phyloP scores from a whole-genome alignment of 2,797 vertebrate species.

The Enteromius argenteus region DNA sequence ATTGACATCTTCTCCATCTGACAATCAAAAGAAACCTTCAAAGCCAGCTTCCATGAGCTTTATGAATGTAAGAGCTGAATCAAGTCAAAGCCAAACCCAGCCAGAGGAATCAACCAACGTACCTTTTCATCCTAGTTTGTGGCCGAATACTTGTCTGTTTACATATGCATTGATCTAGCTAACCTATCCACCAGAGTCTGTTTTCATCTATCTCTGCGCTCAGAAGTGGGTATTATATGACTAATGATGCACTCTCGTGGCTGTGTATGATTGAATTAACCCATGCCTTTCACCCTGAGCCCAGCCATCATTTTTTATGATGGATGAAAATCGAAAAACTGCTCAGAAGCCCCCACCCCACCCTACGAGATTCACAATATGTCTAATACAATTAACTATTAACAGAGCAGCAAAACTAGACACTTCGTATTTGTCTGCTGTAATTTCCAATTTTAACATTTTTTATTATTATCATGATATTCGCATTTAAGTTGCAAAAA shows the following conservation, averaged over 20 bases:
- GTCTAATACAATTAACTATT: slow-evolving; percentile 50
- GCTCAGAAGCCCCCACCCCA: slow-evolving; percentile 19
- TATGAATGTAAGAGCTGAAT: not conserved
- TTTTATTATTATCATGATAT: not conserved
- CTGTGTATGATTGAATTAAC: slow-evolving; percentile 58
- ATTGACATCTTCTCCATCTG: slow-evolving; percentile 14
- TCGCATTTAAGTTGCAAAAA: not conserved
- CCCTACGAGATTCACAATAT: slow-evolving; percentile 28
- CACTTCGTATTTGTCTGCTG: not conserved
- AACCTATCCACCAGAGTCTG: slow-evolving; percentile 29
- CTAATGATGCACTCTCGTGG: slow-evolving; percentile 54
- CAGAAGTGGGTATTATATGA: slow-evolving; percentile 38
- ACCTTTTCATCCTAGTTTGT: slow-evolving; percentile 25
- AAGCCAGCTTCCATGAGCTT: not conserved
- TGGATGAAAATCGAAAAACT: slow-evolving; percentile 43
- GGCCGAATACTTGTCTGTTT: slow-evolving; percentile 45
- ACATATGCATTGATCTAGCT: slow-evolving; percentile 36
- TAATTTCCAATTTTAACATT: not conserved
- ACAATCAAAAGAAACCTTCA: slow-evolving; percentile 39
- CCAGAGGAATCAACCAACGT: slow-evolving; percentile 14
- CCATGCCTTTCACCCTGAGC: slow-evolving; percentile 55
- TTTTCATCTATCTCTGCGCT: slow-evolving; percentile 9
- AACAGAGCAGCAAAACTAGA: slow-evolving; percentile 34
- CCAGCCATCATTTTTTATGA: slow-evolving; percentile 41
- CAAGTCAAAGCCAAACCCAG: slow-evolving; percentile 12